Evolutionary conservation across 92 coral and sea anemone genomes (phyloP).

Genomic region (Virgularia gustaviana): DNA sequence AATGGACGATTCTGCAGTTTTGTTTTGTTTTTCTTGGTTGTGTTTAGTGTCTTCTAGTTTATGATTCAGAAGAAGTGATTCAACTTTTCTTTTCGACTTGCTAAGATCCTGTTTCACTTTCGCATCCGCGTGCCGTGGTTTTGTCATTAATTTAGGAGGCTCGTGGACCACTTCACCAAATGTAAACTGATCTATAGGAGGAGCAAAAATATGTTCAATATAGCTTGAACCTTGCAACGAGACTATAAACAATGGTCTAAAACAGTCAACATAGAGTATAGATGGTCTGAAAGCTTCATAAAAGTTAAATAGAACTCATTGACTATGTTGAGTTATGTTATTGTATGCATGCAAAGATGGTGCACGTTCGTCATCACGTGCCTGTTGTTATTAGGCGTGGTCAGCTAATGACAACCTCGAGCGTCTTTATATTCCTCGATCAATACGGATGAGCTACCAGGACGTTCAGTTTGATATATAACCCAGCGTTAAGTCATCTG

Average conservation of each 20-base stretch:
- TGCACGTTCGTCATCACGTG: too few species aligned
- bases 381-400: too few species aligned
- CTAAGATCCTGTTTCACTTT: constrained; percentile 27
- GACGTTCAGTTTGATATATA: too few species aligned
- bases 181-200: constrained; percentile 72
- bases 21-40: constrained; percentile 18
- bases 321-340: too few species aligned
- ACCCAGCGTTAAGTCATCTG: too few species aligned
- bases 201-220: constrained; percentile 3
- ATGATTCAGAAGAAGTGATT: constrained; percentile 43
- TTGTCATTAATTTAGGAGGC: constrained; percentile 83
- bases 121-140: constrained; percentile 66
- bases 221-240: neutral
- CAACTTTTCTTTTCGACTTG: constrained; percentile 8
- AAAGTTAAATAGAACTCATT: too few species aligned
- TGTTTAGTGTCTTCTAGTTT: neutral
- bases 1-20: neutral
- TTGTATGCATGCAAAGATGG: too few species aligned
- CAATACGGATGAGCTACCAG: too few species aligned
- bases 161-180: constrained; percentile 91
- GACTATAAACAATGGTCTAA: neutral
- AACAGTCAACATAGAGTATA: too few species aligned
- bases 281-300: too few species aligned
- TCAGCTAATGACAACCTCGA: too few species aligned
- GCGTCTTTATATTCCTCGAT: too few species aligned